Evolutionary conservation across 2,888 invertebrate species (phyloP), one percentile per base, ranked within the genome.

Genomic region (Drosophila nr. perissopoda): DNA sequence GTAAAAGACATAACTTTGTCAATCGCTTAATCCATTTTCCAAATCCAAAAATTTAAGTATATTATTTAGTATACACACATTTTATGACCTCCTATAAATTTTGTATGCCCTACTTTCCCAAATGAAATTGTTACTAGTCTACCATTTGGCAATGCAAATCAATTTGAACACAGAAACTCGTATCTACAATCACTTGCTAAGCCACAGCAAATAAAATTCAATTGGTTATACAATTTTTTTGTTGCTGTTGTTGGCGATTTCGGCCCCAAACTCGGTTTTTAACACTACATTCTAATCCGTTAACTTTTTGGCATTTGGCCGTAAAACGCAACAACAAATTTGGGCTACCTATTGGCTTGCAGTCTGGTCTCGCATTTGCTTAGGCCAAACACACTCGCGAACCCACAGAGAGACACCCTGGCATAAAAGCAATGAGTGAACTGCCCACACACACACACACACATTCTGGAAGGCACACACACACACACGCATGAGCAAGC

Each of bases 311-410:
- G 74, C 65, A 75, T 70, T 78, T 70, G 74, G 70, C 78, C 74
- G 40, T n/a, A 42, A 83, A 56, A 65, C 64, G 53, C 72, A 69
- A 54, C 82, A 65, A 63, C 62, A 70, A 67, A 81, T 78, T 72
- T 81, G 72, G 84, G 72, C 81, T 78, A 81, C 82, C 84, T 81
- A 83, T 83, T 78, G 82, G 81, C 82, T 81, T 68, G 74, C 66
- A 69, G 56, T 62, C 59, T 71, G 66, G 65, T 62, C 65, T 61
- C 68, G 53, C 57, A 73, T 74, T 61, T 68, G 60, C 63, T 66
- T 57, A 66, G 65, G 38, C 57, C 52, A 64, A 60, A 52, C 27
- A 46, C 29, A 33, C 49, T 21, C 48, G 25, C 38, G 49, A 42
- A 27, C 36, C 36, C 42, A 51, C 34, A 56, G 13, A 36, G 40